Evolutionary conservation across 2,113 vertebrate species (phyloP).

Genomic region (Xenus cinereus): DNA sequence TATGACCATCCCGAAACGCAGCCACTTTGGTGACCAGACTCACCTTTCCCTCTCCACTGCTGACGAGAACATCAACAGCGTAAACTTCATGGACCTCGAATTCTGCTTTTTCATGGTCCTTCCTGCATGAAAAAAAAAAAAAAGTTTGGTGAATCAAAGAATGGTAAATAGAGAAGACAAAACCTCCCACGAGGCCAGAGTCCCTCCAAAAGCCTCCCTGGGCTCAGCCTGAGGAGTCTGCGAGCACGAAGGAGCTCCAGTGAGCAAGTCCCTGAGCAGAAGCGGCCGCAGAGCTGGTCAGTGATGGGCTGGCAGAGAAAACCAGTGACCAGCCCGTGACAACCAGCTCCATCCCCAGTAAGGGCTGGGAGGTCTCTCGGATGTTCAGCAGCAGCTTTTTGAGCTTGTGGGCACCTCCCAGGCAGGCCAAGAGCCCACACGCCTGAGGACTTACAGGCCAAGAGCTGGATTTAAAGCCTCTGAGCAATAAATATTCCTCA

Average conservation of each 20-base stretch:
- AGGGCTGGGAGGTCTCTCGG: neutral
- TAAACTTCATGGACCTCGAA: conserved; percentile 99
- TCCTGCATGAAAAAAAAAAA: conserved; percentile 72
- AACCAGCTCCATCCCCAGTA: rapidly evolving
- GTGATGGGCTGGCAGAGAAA: neutral
- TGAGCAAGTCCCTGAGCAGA: too few relatives aligned
- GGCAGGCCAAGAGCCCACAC: neutral
- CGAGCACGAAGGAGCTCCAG: neutral
- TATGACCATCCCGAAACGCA: rapidly evolving
- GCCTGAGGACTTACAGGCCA: neutral
- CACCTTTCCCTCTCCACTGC: conserved; percentile 97
- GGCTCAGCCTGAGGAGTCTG: neutral
- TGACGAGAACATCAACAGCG: conserved; percentile 94
- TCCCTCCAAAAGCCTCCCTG: rapidly evolving
- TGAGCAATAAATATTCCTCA: neutral
- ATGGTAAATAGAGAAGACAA: neutral
- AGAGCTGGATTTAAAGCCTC: neutral
- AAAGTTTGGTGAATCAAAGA: neutral
- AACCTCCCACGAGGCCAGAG: rapidly evolving
- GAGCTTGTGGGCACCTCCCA: neutral
- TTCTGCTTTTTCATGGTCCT: conserved; percentile 97
- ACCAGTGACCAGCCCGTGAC: rapidly evolving
- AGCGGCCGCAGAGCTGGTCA: neutral
- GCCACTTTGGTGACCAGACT: neutral
- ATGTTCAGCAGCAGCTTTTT: neutral